Percentiles rank a stretch among this genome's conserved stretches.
Conservation (phyloP, 1,140 invertebrate species). For the Meloidogyne hapla region DNA sequence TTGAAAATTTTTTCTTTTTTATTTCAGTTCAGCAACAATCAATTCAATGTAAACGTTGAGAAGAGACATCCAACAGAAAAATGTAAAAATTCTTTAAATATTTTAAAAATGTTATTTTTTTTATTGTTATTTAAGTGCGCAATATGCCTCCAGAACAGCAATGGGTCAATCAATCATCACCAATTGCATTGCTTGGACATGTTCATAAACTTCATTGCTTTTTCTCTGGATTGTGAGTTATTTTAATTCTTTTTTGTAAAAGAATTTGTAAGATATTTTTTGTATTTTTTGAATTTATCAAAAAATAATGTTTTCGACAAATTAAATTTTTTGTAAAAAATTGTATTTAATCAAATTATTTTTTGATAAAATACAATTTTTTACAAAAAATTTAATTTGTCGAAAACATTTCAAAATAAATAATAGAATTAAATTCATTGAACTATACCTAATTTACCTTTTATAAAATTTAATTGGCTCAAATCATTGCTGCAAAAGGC, state of each 20-base stretch:
- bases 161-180: conserved; percentile 63
- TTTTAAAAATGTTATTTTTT: not conserved
- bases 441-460: not conserved
- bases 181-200: conserved; percentile 62
- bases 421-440: not conserved
- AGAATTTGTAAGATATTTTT: no score
- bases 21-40: conserved; percentile 31
- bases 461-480: not conserved
- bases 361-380: not conserved
- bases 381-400: not conserved
- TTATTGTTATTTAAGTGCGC: conserved; percentile 23
- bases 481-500: not conserved
- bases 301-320: no score
- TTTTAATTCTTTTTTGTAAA: not conserved
- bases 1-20: not conserved
- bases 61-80: conserved; percentile 32
- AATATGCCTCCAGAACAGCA: conserved; percentile 62
- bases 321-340: no score
- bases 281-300: no score
- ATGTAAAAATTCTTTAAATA: conserved; percentile 38
- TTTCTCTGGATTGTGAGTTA: conserved; percentile 64
- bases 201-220: conserved; percentile 63
- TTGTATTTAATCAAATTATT: no score
- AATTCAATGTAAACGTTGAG: conserved; percentile 14
- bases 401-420: not conserved